Evolutionary conservation across 2,113 vertebrate genomes (phyloP).

Genomic region (Bombycilla garrulus): DNA sequence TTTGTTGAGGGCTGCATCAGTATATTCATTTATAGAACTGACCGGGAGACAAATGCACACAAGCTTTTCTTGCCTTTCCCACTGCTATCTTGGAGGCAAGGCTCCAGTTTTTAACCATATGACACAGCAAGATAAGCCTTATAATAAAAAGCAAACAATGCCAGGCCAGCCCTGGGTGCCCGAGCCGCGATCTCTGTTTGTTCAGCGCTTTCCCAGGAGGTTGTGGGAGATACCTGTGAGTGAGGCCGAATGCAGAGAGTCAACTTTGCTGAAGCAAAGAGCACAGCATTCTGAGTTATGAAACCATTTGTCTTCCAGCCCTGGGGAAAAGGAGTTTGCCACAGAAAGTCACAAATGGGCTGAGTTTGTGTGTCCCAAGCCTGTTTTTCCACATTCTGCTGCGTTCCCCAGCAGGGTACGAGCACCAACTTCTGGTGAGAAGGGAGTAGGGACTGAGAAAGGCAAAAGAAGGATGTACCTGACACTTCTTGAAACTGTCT

Average conservation of each 20-base stretch:
- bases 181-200: conserved; percentile 40
- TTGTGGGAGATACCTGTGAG: conserved; percentile 3
- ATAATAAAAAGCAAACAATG: conserved; percentile 61
- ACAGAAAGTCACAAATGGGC: background rate
- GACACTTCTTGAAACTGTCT: background rate
- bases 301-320: conserved; percentile 31
- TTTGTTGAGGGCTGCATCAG: background rate
- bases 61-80: conserved; percentile 21
- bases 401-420: background rate
- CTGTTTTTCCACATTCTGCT: background rate
- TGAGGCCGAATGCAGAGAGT: background rate
- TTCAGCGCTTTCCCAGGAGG: conserved; percentile 43
- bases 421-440: background rate
- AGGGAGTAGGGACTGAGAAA: background rate
- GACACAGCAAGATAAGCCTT: conserved; percentile 67
- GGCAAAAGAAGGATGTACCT: background rate
- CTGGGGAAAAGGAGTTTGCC: background rate
- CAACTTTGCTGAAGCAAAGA: conserved; percentile 33
- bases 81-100: conserved; percentile 44
- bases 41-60: conserved; percentile 17
- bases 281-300: conserved; percentile 40
- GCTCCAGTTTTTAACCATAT: conserved; percentile 59
- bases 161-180: background rate
- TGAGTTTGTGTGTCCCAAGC: background rate
- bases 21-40: conserved; percentile 41